Evolutionary conservation across 1,140 invertebrate species (phyloP), one percentile per base, ranked within the genome.

Genomic region (Drosophila parvula): DNA sequence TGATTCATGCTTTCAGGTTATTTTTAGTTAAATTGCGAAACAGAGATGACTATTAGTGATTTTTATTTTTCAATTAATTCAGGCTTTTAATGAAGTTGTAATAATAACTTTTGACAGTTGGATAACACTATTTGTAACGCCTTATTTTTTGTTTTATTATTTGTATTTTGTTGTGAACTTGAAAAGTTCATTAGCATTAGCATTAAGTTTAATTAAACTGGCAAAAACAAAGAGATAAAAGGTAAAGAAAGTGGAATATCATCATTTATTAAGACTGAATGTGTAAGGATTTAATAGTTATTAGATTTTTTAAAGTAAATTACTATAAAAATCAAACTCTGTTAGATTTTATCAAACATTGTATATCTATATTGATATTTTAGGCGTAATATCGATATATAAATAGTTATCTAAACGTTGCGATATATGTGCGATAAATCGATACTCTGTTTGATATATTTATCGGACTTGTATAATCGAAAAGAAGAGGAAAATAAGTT

Each of bases 11-110:
- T 30, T 0, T 30, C 2, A 16, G 8, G 3, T n/a, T 60, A 60
- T 56, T 61, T 61, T 36, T 61, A 28, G 48, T 18, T 27, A 28
- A 28, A 27, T 36, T 56, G 30, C 10, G 14, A 27, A 60, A 60
- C 10, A 14, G 7, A 6, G 16, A 14, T 11, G 6, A 10, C 30
- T 47, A 32, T 32, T 47, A 10, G 9, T 48, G 41, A 0, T 47
- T 59, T 48, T 48, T 22, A 22, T 32, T n/a, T 32, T 11, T 32
- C 30, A 22, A 30, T 59, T 59, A n/a, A 10, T 10, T 56, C 1
- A 12, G 32, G 32, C 3, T 28, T 57, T 38, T 28, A 56, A 38
- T 30, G n/a, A 28, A 28, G 32, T 6, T 56, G 18, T 18, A 38
- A 60, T 61, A 14, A 36, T 28, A 16, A n/a, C 22, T 4, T 57